These are phyloP conservation scores for Corvus hawaiiensis DNA, from an alignment of 2,113 vertebrate species.

Conservation along the genomic window DNA sequence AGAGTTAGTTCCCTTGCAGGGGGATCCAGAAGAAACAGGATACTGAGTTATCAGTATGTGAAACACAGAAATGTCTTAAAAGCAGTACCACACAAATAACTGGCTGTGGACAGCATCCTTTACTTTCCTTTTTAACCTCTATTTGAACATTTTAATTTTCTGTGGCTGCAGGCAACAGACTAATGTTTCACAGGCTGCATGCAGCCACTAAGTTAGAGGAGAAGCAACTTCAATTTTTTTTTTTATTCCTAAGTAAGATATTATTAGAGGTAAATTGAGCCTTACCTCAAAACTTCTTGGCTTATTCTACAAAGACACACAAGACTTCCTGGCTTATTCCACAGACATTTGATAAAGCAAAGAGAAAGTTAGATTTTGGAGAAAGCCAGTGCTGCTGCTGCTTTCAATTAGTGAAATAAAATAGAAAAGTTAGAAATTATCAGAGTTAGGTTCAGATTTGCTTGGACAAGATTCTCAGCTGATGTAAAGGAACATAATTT, in stretches of 20 bases:
- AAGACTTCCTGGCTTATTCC: not conserved
- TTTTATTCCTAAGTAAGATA: not conserved
- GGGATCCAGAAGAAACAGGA: not conserved
- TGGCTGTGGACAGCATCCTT: not conserved
- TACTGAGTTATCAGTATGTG: not conserved
- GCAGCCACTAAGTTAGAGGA: not conserved
- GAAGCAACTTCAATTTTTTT: not conserved
- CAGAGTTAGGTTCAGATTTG: not conserved
- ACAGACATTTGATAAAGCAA: not conserved
- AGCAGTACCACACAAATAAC: not conserved
- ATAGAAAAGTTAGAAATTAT: not conserved
- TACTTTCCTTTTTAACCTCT: not conserved
- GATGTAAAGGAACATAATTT: not conserved
- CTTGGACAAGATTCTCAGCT: not conserved
- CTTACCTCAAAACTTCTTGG: not conserved
- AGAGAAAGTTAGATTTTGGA: not conserved
- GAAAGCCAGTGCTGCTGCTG: not conserved
- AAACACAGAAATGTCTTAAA: not conserved
- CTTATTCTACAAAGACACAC: not conserved
- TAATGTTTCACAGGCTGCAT: not conserved
- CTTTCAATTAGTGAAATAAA: conserved; percentile 10
- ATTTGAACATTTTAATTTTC: not conserved
- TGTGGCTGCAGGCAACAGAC: not conserved
- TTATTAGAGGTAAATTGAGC: not conserved
- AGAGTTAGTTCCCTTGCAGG: not conserved